A percentile compares a stretch with the other conserved stretches of the same genome.
Evolutionary conservation across 2,888 invertebrate genomes (phyloP).

Genomic region (Agriopis aurantiaria): DNA sequence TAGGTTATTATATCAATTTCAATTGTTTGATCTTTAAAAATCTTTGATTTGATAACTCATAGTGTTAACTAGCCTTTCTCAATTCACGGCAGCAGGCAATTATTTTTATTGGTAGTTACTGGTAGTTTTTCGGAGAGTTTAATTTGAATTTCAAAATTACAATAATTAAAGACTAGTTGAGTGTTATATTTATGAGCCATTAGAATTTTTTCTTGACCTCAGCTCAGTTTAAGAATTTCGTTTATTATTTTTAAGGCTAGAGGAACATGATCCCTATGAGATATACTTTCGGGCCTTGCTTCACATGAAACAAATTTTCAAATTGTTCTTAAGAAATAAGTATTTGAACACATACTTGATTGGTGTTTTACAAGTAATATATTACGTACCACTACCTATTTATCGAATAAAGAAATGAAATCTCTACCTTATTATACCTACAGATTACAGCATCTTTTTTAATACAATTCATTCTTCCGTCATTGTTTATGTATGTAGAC

Average conservation of each 20-base stretch:
- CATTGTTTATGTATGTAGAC: conserved; percentile 60
- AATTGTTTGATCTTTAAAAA: conserved; percentile 14
- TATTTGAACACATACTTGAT: no score
- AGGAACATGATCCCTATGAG: background rate
- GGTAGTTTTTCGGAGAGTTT: conserved; percentile 23
- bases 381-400: background rate
- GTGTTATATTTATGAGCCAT: conserved; percentile 21
- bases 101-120: conserved; percentile 38
- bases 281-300: background rate
- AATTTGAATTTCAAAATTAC: conserved; percentile 25
- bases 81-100: conserved; percentile 34
- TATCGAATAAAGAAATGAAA: background rate
- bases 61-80: conserved; percentile 29
- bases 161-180: conserved; percentile 21
- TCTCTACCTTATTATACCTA: background rate
- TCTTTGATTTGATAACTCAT: conserved; percentile 34
- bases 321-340: background rate
- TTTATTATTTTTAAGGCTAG: conserved; percentile 5
- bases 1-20: no score
- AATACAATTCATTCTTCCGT: conserved; percentile 31
- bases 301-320: background rate
- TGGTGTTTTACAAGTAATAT: no score
- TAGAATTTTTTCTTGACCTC: conserved; percentile 8
- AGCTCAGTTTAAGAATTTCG: background rate
- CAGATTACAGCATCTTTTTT: background rate